Evolutionary conservation across 2,797 vertebrate genomes (phyloP).

Genomic region (Brotogeris chrysoptera): DNA sequence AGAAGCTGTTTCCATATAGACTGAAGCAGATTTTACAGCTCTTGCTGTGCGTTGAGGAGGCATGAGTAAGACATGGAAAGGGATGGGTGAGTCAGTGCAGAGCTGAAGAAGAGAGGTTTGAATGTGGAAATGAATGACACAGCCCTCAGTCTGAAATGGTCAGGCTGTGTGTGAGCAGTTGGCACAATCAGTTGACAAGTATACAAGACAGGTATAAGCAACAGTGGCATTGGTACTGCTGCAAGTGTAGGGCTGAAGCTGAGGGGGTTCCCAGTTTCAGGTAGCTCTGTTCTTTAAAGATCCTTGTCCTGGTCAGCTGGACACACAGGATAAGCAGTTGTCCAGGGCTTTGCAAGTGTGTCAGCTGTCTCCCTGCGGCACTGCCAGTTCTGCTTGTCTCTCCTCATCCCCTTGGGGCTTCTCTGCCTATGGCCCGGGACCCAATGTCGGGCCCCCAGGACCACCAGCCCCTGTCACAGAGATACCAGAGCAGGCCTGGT

Average conservation of each 20-base stretch:
- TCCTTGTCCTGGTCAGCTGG: neutral
- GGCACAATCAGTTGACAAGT: neutral
- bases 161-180: neutral
- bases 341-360: neutral
- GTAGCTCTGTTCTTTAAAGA: neutral
- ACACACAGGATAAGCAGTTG: neutral
- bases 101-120: neutral
- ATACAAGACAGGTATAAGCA: neutral
- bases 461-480: neutral
- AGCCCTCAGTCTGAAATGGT: accelerated
- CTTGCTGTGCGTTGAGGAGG: neutral
- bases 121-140: neutral
- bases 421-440: neutral
- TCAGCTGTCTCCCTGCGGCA: neutral
- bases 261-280: neutral
- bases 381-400: neutral
- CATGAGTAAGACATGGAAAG: neutral
- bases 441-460: accelerated
- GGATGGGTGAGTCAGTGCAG: neutral
- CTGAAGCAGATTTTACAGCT: neutral
- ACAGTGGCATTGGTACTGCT: neutral
- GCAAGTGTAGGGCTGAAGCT: neutral
- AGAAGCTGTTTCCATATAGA: neutral
- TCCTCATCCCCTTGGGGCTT: too few species aligned
- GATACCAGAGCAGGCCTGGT: neutral